phyloP scores from a whole-genome alignment of 92 coral and sea anemone species.

The Pocillopora grandis region DNA sequence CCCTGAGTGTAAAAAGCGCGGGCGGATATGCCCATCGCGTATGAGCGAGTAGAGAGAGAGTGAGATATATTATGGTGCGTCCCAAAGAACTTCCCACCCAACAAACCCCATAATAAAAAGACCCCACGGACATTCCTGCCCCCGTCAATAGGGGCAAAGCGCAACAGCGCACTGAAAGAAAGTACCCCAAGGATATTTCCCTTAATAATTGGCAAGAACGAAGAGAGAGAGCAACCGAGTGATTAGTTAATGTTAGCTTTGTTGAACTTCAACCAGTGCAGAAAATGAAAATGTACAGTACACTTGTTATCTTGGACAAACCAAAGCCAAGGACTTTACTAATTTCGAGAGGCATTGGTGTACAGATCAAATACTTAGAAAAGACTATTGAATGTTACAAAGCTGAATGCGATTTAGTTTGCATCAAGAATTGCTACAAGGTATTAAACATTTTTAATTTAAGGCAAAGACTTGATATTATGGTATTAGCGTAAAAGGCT shows the following conservation, averaged over 20 bases:
- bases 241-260: conserved; percentile 23
- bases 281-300: not conserved
- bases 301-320: not conserved
- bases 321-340: conserved; percentile 13
- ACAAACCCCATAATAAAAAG: conserved; percentile 13
- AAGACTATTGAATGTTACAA: not conserved
- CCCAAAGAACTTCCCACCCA: conserved; percentile 6
- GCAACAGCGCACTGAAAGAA: not conserved
- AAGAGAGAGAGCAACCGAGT: conserved; percentile 26
- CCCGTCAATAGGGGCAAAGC: not conserved
- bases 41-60: conserved; percentile 38
- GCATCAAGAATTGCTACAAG: conserved; percentile 9
- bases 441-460: conserved; percentile 34
- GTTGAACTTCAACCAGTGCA: conserved; percentile 16
- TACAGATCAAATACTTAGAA: not conserved
- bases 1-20: conserved; percentile 38
- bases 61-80: conserved; percentile 18
- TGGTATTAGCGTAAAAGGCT: conserved; percentile 5
- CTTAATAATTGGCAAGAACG: not conserved
- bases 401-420: not conserved
- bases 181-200: not conserved
- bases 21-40: conserved; percentile 19
- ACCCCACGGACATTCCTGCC: conserved; percentile 16
- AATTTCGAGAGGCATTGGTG: conserved; percentile 11
- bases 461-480: conserved; percentile 14